These are phyloP conservation scores for Crocuta crocuta DNA, from an alignment of 2,113 vertebrate genomes.

Conservation along the genomic window DNA sequence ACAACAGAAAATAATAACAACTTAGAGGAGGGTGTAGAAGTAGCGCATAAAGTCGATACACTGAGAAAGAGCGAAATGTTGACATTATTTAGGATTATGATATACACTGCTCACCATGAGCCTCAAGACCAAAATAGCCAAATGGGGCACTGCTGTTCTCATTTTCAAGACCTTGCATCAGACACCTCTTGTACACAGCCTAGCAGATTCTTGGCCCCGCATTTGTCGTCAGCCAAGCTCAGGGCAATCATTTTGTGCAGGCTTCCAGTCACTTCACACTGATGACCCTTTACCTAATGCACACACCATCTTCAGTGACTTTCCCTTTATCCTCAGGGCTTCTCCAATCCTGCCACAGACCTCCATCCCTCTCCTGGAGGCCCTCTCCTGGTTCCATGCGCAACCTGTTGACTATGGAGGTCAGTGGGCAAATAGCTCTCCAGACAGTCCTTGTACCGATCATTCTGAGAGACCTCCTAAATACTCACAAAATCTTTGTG, in stretches of 20 bases:
- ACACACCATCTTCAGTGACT: background rate
- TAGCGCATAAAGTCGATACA: background rate
- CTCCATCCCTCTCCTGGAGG: rapidly evolving
- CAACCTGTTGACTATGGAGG: background rate
- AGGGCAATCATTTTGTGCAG: background rate
- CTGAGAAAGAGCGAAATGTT: background rate
- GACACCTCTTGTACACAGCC: background rate
- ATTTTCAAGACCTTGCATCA: background rate
- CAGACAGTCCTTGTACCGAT: background rate
- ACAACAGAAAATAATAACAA: conserved; percentile 22
- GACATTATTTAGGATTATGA: background rate
- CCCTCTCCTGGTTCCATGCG: too few species aligned
- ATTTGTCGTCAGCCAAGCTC: background rate
- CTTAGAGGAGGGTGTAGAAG: background rate
- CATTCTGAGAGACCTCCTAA: background rate
- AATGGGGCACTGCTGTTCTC: background rate
- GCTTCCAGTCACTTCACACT: background rate
- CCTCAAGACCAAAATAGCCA: background rate
- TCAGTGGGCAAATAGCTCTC: background rate
- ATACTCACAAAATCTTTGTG: background rate
- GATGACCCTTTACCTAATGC: background rate
- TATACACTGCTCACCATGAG: background rate
- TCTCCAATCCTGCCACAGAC: background rate
- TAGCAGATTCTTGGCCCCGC: background rate
- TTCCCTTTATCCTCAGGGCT: background rate